Evolutionary conservation across 1,140 invertebrate genomes (phyloP), one percentile per base, ranked within the genome.

Genomic region (Brachionus rotundiformis): DNA sequence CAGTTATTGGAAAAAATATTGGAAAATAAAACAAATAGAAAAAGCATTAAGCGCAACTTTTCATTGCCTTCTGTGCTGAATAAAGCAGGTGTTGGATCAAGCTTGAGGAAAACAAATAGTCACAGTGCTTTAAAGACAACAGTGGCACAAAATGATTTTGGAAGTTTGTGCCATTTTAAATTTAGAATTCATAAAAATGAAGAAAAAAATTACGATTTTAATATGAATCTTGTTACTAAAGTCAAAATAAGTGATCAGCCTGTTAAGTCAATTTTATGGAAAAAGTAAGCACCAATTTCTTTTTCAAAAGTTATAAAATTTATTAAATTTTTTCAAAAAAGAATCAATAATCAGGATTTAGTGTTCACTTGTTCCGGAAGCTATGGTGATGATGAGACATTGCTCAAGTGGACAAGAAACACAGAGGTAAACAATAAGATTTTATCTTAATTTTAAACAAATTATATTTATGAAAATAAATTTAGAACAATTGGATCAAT

Each of bases 401-500:
- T 90, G 10, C 83, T 90, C 10, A 86, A 88, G 68, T 90, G 90
- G 90, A 86, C 84, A 36, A 86, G 85, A 83, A 88, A 89, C 76
- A 82, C 84, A 65, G 86, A 88, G 88, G 84, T 7, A 19, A 44
- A 8, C 33, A 23, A 0, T 19, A 36, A 81, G 31, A 0, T 59
- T 29, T 76, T 6, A 25, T 0, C 19, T 68, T 63, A 33, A 39
- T 41, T 61, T 16, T 44, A 23, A 77, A 36, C 13, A 36, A 65
- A 81, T n/a, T n/a, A n/a, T n/a, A n/a, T n/a, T n/a, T n/a, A n/a
- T n/a, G n/a, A n/a, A n/a, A n/a, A n/a, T n/a, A 11, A 13, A 11
- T 39, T 84, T 85, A 90, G 89, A 85, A 86, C 76, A 84, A 90
- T 8, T 90, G 89, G 90, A 90, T 89, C 7, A 90, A 90, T 84